Percentiles rank a stretch among this genome's conserved stretches.
Evolutionary conservation across 2,797 vertebrate genomes (phyloP).

Genomic region (Neopelma chrysocephalum): DNA sequence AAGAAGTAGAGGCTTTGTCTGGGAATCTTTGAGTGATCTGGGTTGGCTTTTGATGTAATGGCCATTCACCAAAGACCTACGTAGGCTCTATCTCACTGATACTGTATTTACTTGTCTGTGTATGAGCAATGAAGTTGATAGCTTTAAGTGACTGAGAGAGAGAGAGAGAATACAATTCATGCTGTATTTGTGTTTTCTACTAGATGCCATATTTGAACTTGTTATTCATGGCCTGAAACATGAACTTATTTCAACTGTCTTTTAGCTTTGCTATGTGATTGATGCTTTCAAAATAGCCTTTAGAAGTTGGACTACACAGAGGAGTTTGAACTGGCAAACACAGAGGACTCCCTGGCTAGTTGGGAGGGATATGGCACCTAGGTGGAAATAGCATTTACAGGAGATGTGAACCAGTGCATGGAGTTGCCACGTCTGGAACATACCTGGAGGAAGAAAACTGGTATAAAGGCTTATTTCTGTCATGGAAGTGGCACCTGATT

Average conservation of each 20-base stretch:
- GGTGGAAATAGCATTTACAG: not conserved
- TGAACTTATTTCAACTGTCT: not conserved
- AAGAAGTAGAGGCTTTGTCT: not conserved
- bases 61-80: not conserved
- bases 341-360: not conserved
- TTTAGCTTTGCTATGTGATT: not conserved
- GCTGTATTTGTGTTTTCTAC: not conserved
- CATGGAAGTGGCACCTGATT: not conserved
- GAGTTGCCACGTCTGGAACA: not conserved
- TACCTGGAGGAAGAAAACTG: not conserved
- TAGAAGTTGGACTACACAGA: not conserved
- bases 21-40: not conserved
- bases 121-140: not conserved
- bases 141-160: not conserved
- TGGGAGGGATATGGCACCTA: not conserved
- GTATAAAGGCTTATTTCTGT: not conserved
- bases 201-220: not conserved
- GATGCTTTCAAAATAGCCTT: not conserved
- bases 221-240: not conserved
- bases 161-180: not conserved
- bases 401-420: rapidly evolving
- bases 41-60: not conserved
- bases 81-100: not conserved
- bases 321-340: not conserved
- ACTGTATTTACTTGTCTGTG: not conserved